phyloP scores from a whole-genome alignment of 2,113 vertebrate species.

The Eleginops maclovinus region DNA sequence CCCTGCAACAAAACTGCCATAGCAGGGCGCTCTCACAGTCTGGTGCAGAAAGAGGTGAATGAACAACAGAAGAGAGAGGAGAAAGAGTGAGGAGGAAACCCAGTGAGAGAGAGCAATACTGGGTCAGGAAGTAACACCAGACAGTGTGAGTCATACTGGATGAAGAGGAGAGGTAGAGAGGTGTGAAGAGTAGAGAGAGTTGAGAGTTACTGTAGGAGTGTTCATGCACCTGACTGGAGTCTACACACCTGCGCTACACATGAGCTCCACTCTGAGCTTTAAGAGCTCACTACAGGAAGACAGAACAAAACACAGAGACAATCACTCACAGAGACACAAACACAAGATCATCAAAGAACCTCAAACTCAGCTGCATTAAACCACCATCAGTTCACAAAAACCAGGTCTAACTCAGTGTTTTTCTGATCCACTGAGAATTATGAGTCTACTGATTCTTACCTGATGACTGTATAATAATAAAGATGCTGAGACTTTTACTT shows the following conservation, averaged over 20 bases:
- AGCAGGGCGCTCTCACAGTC: constrained; percentile 75
- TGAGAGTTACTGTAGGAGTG: constrained; percentile 41
- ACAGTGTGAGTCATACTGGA: constrained; percentile 33
- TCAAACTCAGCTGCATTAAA: constrained; percentile 68
- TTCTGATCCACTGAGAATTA: background rate
- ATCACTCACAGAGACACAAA: constrained; percentile 83
- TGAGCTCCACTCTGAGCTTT: constrained; percentile 83
- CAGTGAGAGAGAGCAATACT: constrained; percentile 18
- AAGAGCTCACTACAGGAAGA: constrained; percentile 85
- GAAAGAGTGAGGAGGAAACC: constrained; percentile 17
- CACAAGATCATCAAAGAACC: constrained; percentile 83
- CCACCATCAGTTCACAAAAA: constrained; percentile 27
- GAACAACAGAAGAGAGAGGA: constrained; percentile 21
- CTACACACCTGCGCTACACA: constrained; percentile 86
- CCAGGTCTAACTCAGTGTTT: constrained; percentile 8
- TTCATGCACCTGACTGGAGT: constrained; percentile 83
- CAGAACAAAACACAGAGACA: constrained; percentile 84
- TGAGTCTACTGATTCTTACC: constrained; percentile 36
- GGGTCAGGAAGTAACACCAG: constrained; percentile 6
- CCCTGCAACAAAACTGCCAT: constrained; percentile 72
- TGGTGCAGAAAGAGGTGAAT: constrained; percentile 63
- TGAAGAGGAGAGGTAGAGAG: constrained; percentile 41
- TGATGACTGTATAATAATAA: constrained; percentile 12
- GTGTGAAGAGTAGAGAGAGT: constrained; percentile 16
- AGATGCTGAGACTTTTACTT: background rate